A percentile compares a stretch with the other conserved stretches of the same genome.
Evolutionary conservation across 2,888 invertebrate genomes (phyloP).

Genomic region (Andrena chrysosceles): DNA sequence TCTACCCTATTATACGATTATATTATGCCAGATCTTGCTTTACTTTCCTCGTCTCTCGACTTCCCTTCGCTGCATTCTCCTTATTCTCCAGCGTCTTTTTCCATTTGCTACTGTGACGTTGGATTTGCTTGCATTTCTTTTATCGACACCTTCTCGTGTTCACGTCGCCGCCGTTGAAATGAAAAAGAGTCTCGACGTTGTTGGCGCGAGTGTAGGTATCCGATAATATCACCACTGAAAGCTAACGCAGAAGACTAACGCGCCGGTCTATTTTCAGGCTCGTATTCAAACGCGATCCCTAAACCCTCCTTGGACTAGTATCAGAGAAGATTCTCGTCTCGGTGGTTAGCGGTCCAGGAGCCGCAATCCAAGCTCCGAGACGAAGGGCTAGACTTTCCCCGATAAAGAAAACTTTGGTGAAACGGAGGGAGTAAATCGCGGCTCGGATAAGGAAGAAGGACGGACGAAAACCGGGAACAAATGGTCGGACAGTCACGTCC

Average conservation of each 20-base stretch:
- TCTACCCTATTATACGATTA: background rate
- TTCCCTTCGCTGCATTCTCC: background rate
- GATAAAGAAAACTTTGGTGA: constrained; percentile 44
- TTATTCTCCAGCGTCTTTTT: background rate
- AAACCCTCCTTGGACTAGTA: background rate
- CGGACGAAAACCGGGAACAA: constrained; percentile 67
- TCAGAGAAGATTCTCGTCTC: background rate
- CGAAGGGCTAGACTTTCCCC: constrained; percentile 20
- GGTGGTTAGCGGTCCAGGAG: constrained; percentile 6
- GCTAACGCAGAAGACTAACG: background rate
- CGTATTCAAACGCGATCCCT: background rate
- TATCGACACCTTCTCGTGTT: background rate
- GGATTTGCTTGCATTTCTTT: background rate
- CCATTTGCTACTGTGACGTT: background rate
- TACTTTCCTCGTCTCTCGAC: background rate
- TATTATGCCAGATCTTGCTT: background rate
- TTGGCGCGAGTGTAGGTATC: background rate
- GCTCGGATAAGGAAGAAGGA: constrained; percentile 58
- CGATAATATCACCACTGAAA: too few species aligned
- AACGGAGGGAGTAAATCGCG: constrained; percentile 46
- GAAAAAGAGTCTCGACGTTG: background rate
- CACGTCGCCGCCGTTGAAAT: background rate
- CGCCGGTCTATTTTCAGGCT: background rate
- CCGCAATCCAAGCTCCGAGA: constrained; percentile 28
- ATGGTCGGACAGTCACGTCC: constrained; percentile 78